Percentiles rank a stretch among this genome's conserved stretches.
These are phyloP conservation scores for Euproctis similis DNA, from an alignment of 2,888 invertebrate genomes.

Conservation along the genomic window DNA sequence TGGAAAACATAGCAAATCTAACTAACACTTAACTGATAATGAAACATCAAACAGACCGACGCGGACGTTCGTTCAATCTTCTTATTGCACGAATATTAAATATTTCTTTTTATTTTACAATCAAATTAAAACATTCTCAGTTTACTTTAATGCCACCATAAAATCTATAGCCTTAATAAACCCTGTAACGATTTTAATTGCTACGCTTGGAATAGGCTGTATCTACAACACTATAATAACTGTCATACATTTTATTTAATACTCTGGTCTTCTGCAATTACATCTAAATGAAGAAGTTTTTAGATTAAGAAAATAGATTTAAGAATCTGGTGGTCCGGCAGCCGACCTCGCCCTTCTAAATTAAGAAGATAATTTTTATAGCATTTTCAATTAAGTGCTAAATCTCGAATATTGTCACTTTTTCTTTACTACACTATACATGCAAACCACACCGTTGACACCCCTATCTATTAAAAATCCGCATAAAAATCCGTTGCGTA, in stretches of 20 bases:
- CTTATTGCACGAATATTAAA: slow-evolving; percentile 9
- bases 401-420: no score
- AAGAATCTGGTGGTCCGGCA: no score
- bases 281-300: no score
- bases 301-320: no score
- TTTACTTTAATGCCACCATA: slow-evolving; percentile 37
- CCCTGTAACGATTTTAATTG: slow-evolving; percentile 32
- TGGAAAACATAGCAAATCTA: background rate
- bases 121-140: slow-evolving; percentile 39
- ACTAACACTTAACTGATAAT: background rate
- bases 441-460: no score
- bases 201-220: slow-evolving; percentile 20
- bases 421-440: no score
- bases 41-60: background rate
- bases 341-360: no score
- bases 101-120: slow-evolving; percentile 32
- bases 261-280: no score
- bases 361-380: no score
- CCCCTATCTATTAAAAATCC: no score
- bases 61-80: slow-evolving; percentile 4
- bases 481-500: no score
- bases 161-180: slow-evolving; percentile 45
- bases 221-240: slow-evolving; percentile 22
- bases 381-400: no score
- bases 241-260: slow-evolving; percentile 6